Evolutionary conservation across 2,113 vertebrate genomes (phyloP), one percentile per base, ranked within the genome.

Genomic region (Mesembrinibis cayennensis): DNA sequence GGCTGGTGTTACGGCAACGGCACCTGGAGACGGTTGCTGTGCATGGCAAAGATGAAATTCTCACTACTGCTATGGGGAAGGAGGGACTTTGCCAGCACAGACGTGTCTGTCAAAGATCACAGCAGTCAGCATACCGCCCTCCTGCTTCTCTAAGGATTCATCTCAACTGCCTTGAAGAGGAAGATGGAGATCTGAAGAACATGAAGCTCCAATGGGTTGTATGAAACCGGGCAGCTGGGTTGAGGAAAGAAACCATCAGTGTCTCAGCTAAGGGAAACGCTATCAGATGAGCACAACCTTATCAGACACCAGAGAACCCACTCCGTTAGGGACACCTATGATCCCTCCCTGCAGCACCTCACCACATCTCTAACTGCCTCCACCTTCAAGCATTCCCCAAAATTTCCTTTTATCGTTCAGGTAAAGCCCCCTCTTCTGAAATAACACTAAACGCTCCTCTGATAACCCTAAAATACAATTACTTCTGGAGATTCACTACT

Each of bases 241-340:
- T 53, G 55, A 89, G 76, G 85, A 89, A 71, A 50, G 86, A 59
- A 72, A 27, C 53, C 47, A 9, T 8, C 52, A 13, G 53, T 22
- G 36, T 52, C 82, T 78, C 32, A 11, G 82, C 50, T 82, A 36
- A 62, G 71, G 87, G 91, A 47, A 67, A 55, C 4, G 40, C 79
- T 66, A 1, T 11, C 38, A 36, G 91, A 72, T 36, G 79, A 88
- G 69, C 87, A 87, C 56, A 84, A 34, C 67, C 38, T 32, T 25
- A n/a, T 9, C 52, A 55, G 73, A 27, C 82, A 83, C 14, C 40
- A 42, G 87, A 74, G 82, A 87, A 66, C 55, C 82, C 40, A 7
- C 66, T 10, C 20, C 2, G 0, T 3, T 5, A 38, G 32, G 62
- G 50, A 38, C 21, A 16, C 13, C 45, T 2, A 0, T 0, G 29